Percentiles rank a stretch among this genome's conserved stretches.
Conservation (phyloP, 1,140 invertebrate genomes). For the Periplaneta americana region DNA sequence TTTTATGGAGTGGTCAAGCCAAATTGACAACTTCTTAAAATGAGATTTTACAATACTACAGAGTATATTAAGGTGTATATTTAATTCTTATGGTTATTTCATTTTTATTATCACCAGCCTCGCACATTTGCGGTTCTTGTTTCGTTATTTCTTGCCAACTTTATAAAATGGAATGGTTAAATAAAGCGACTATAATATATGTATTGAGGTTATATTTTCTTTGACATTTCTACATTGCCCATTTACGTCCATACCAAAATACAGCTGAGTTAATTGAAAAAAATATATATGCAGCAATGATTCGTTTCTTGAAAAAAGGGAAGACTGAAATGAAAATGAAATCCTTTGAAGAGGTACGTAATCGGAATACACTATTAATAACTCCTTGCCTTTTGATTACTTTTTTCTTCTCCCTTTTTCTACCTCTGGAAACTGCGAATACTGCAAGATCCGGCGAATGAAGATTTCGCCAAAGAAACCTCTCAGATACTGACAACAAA, state of each 20-base stretch:
- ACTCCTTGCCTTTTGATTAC: neutral
- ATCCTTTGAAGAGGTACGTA: neutral
- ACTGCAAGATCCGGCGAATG: neutral
- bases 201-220: neutral
- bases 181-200: neutral
- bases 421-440: neutral
- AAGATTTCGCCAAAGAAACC: constrained; percentile 33
- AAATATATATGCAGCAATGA: neutral
- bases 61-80: neutral
- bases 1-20: no score
- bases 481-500: neutral
- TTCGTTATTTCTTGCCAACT: neutral
- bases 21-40: neutral
- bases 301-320: neutral
- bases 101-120: no score
- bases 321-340: neutral
- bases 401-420: neutral
- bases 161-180: neutral
- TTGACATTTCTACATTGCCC: no score
- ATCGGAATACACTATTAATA: neutral
- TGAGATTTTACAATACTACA: neutral
- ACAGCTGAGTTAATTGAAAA: neutral
- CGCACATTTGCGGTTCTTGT: no score
- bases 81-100: neutral
- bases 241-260: neutral